Conservation (phyloP, 1,140 invertebrate genomes). For the Drosophila bocqueti region DNA sequence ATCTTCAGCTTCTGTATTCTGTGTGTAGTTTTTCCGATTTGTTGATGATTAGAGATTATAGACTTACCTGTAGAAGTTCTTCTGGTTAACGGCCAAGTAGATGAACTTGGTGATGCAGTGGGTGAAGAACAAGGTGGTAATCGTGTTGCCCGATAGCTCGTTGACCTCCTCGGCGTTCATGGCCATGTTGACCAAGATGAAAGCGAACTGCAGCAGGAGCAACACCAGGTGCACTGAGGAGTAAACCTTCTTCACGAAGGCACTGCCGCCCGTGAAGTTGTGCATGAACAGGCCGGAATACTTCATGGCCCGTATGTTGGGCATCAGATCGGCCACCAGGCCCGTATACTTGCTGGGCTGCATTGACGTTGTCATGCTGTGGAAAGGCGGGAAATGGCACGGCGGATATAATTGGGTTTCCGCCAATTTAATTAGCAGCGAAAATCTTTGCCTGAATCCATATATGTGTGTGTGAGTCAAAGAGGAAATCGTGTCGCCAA, state of each 20-base stretch:
- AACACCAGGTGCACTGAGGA: conserved; percentile 87
- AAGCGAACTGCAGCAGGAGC: conserved; percentile 88
- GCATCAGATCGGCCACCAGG: conserved; percentile 92
- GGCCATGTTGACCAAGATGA: conserved; percentile 89
- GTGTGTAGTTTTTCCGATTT: too few species aligned
- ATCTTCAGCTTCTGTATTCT: too few species aligned
- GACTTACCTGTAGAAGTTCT: conserved; percentile 89
- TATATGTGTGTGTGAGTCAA: conserved; percentile 2
- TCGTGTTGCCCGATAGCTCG: conserved; percentile 92
- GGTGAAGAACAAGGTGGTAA: conserved; percentile 92
- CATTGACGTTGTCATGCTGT: conserved; percentile 67
- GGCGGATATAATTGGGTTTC: conserved; percentile 33
- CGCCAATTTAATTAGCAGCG: conserved; percentile 26
- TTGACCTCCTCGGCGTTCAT: conserved; percentile 91
- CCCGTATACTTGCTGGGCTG: conserved; percentile 85
- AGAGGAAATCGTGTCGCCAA: conserved; percentile 12
- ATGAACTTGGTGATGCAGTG: conserved; percentile 91
- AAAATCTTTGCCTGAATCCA: conserved; percentile 1
- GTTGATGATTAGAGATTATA: too few species aligned
- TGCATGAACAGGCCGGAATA: conserved; percentile 91
- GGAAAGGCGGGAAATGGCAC: conserved; percentile 7
- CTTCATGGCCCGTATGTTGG: conserved; percentile 92
- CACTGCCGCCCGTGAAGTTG: conserved; percentile 89
- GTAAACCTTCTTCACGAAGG: conserved; percentile 87
- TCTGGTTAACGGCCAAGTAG: conserved; percentile 90